Conservation (phyloP, 2,888 invertebrate genomes). For the Maniola hyperantus region DNA sequence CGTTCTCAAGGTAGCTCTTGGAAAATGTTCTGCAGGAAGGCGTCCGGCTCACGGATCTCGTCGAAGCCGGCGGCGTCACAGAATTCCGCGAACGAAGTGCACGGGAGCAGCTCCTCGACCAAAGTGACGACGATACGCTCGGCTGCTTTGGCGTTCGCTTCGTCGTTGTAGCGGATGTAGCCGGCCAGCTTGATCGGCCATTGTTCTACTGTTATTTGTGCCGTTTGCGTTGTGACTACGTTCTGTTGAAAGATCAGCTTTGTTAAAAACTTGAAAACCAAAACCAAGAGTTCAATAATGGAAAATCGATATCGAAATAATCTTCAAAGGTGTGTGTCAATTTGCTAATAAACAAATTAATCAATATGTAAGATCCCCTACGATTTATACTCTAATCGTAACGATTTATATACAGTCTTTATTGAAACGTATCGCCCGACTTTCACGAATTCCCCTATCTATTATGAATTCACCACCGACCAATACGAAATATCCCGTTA, state of each 20-base stretch:
- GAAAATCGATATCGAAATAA: too few relatives aligned
- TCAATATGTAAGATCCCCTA: too few relatives aligned
- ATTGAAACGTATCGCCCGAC: too few relatives aligned
- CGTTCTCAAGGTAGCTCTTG: slow-evolving; percentile 65
- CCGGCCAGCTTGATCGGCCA: slow-evolving; percentile 96
- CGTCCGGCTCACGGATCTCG: slow-evolving; percentile 86
- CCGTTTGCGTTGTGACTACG: slow-evolving; percentile 84
- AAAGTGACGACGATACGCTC: slow-evolving; percentile 91
- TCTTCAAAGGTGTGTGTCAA: too few relatives aligned
- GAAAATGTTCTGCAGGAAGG: slow-evolving; percentile 60
- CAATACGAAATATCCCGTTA: too few relatives aligned
- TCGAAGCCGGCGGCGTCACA: slow-evolving; percentile 94
- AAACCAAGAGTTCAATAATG: too few relatives aligned
- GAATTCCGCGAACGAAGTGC: slow-evolving; percentile 95
- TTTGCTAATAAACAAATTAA: too few relatives aligned
- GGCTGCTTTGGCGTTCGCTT: slow-evolving; percentile 92
- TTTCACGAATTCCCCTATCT: too few relatives aligned
- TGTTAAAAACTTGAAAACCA: too few relatives aligned
- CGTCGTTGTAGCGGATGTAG: slow-evolving; percentile 97
- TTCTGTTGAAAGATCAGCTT: slow-evolving; percentile 68
- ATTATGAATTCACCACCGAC: too few relatives aligned
- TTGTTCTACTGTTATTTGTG: slow-evolving; percentile 84
- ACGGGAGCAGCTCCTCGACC: slow-evolving; percentile 94
- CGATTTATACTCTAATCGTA: too few relatives aligned
- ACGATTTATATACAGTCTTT: too few relatives aligned